Percentiles rank a stretch among this genome's conserved stretches.
Evolutionary conservation across 2,888 invertebrate genomes (phyloP).

Genomic region (Dicyrtoma fusca): DNA sequence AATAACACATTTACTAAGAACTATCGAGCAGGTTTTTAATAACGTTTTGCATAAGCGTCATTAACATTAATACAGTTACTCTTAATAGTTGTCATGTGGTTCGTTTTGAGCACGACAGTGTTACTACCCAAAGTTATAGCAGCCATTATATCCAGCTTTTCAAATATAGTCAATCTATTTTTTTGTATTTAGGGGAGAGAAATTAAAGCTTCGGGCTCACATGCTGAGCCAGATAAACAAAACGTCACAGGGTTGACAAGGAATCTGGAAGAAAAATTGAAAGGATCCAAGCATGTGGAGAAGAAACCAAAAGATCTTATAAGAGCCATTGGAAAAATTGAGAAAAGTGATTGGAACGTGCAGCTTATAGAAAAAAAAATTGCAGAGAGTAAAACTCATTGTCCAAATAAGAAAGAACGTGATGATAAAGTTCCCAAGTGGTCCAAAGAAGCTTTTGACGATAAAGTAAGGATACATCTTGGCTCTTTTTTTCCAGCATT

Average conservation of each 20-base stretch:
- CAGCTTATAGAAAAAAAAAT: conserved; percentile 89
- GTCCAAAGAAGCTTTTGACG: conserved; percentile 76
- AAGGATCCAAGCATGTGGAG: conserved; percentile 65
- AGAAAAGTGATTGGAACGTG: conserved; percentile 88
- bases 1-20: too few species aligned
- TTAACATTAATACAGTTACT: too few species aligned
- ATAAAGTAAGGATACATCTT: conserved; percentile 58
- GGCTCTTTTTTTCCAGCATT: conserved; percentile 32
- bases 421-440: conserved; percentile 85
- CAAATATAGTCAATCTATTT: too few species aligned
- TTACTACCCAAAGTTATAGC: too few species aligned
- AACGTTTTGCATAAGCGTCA: too few species aligned
- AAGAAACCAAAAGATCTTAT: conserved; percentile 84
- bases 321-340: conserved; percentile 83
- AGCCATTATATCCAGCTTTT: too few species aligned
- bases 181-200: conserved; percentile 46
- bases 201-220: conserved; percentile 41
- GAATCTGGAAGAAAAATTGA: conserved; percentile 78
- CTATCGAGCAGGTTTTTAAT: too few species aligned
- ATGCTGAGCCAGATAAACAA: conserved; percentile 47
- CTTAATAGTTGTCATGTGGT: too few species aligned
- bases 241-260: conserved; percentile 69
- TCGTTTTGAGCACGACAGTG: too few species aligned
- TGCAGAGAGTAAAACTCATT: conserved; percentile 68
- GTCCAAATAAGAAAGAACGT: conserved; percentile 59